Base-by-base conservation (phyloP, 2,113 vertebrate species). In the Scomber colias region DNA sequence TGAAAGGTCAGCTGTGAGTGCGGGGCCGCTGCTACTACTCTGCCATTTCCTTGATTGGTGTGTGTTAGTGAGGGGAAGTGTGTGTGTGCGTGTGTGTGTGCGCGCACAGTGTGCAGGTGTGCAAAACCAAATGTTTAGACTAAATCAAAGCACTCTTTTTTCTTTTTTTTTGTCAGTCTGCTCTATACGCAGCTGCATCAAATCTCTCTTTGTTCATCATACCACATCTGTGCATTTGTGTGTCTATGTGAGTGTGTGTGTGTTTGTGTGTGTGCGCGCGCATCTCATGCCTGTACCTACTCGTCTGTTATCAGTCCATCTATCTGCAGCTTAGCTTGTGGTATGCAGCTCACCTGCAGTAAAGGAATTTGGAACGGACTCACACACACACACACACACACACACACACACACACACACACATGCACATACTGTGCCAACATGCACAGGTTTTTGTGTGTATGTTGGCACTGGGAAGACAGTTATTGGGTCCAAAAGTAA, bases 261-360 rank as follows among this genome's bases (percentile, higher is more conserved):
- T 61, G 71, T 70, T 15, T 19, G 54, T 62, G 71, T 71, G 51
- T 81, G 54, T 74, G 65, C 71, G 70, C 77, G 49, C 66, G n/a
- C 51, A 51, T 75, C 12, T 83, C 75, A 61, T 81, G 82, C 75
- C 75, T 1, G 1, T 75, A 88, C 79, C 70, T 87, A 81, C 78
- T 60, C n/a, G 67, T 78, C 82, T 87, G 63, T 82, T 92, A 89
- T 90, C 89, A 77, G 66, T 62, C 27, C 61, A 72, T 88, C 74
- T 62, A 56, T 86, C 86, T 82, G 13, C 68, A 71, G 70, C 75
- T 71, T 59, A 71, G 60, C 44, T 77, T 19, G 14, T 74, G 83
- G 83, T 90, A 89, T 91, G 90, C 79, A 72, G 71, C 85, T 89
- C 85, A 91, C 89, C 83, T 86, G 79, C 78, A 84, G 80, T 78